Evolutionary conservation across 2,888 invertebrate genomes (phyloP).

Genomic region (Trichacis sp.): DNA sequence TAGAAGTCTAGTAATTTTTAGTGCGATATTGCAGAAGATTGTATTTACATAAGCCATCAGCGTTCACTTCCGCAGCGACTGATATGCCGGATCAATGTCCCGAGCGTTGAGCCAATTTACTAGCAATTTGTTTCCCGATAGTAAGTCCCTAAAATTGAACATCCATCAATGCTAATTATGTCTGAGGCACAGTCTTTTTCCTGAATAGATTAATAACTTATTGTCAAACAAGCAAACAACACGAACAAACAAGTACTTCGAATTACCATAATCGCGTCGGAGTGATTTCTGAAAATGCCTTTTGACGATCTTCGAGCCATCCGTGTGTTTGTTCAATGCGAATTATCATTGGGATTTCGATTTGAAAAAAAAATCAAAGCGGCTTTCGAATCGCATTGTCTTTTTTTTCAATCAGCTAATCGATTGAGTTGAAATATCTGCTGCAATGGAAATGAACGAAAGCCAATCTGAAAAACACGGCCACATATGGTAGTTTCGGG

Average conservation of each 20-base stretch:
- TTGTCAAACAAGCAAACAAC: too few species aligned
- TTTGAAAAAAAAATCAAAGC: conserved; percentile 20
- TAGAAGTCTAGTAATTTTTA: too few species aligned
- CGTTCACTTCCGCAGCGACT: too few species aligned
- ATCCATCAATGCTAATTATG: background rate
- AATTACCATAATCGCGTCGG: too few species aligned
- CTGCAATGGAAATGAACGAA: conserved; percentile 18
- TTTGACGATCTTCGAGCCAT: background rate
- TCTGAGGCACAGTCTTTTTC: too few species aligned
- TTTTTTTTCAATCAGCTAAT: conserved; percentile 39
- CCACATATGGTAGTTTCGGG: conserved; percentile 44
- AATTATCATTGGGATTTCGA: conserved; percentile 33
- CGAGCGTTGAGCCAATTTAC: background rate
- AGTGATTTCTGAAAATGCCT: background rate
- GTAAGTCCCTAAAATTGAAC: conserved; percentile 4
- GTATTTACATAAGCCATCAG: conserved; percentile 30
- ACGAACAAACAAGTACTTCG: background rate
- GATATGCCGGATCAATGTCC: conserved; percentile 10
- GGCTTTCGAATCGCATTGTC: conserved; percentile 13
- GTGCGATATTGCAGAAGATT: conserved; percentile 16
- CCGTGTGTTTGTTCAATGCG: conserved; percentile 25
- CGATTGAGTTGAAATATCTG: conserved; percentile 32
- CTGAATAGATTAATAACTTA: too few species aligned
- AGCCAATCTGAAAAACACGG: conserved; percentile 41
- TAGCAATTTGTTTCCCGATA: conserved; percentile 1